Percentiles rank a stretch among this genome's conserved stretches.
Conservation (phyloP, 1,140 invertebrate species). For the Drosophila bocki region DNA sequence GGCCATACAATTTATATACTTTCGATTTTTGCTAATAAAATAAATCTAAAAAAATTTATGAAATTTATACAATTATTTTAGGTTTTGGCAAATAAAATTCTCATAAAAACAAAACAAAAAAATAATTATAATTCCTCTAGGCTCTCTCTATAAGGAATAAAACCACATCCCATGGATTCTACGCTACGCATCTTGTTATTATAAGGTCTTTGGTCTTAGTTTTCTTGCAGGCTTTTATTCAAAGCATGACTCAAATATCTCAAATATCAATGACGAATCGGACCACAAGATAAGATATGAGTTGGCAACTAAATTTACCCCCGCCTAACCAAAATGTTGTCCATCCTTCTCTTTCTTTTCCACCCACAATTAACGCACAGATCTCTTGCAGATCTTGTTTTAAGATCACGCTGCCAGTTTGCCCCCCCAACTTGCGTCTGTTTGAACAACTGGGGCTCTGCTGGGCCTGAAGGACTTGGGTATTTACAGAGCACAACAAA, state of each 20-base stretch:
- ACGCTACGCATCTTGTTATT: too few species aligned
- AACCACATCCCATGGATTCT: too few species aligned
- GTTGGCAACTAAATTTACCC: too few species aligned
- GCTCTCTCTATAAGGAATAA: neutral
- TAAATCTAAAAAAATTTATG: too few species aligned
- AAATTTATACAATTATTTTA: neutral
- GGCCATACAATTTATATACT: constrained; percentile 1
- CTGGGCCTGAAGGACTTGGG: neutral
- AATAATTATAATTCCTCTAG: neutral
- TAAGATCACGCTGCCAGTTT: neutral
- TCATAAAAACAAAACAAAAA: neutral
- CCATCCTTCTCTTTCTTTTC: neutral
- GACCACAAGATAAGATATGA: constrained; percentile 8
- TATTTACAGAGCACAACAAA: neutral
- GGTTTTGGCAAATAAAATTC: constrained; percentile 42
- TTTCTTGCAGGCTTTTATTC: neutral
- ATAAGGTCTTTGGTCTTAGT: too few species aligned
- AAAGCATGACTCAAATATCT: constrained; percentile 3
- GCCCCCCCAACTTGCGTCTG: neutral
- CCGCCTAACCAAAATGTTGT: neutral
- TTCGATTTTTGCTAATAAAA: neutral
- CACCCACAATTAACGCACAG: neutral
- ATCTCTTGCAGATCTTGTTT: neutral
- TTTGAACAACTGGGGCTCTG: constrained; percentile 13
- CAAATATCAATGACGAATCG: neutral